Conservation (phyloP, 2,888 invertebrate species). For the Metacarcinus magister region DNA sequence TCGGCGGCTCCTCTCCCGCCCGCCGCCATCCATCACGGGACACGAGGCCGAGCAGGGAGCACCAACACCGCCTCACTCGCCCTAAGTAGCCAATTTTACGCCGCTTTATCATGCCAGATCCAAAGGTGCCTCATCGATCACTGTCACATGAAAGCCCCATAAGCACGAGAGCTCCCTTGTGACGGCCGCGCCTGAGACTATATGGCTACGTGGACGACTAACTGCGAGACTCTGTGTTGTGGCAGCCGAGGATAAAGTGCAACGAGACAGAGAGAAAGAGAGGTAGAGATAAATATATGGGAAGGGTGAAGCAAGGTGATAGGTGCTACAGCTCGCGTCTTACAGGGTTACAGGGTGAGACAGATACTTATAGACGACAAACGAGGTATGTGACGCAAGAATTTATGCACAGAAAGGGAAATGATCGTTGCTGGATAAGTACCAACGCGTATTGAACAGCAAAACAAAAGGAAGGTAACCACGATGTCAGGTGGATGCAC, state of each 20-base stretch:
- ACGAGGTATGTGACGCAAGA: not conserved
- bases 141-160: not conserved
- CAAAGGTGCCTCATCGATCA: not conserved
- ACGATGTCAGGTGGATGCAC: not conserved
- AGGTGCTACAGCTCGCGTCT: not conserved
- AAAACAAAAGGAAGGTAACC: not conserved
- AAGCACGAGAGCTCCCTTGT: not conserved
- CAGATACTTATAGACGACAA: not conserved
- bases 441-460: not conserved
- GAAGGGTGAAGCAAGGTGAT: not conserved
- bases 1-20: not conserved
- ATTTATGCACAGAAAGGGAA: not conserved
- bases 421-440: not conserved
- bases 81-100: constrained; percentile 60
- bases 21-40: not conserved
- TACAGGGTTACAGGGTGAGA: not conserved
- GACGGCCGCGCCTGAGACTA: constrained; percentile 30
- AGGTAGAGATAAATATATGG: not conserved
- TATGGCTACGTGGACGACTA: not conserved
- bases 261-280: not conserved
- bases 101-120: constrained; percentile 54
- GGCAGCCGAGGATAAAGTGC: constrained; percentile 21
- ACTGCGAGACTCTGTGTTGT: constrained; percentile 16
- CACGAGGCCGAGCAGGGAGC: constrained; percentile 12
- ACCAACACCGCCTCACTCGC: not conserved